These are phyloP conservation scores for Takifugu ocellatus DNA, from an alignment of 2,797 vertebrate genomes.

Conservation along the genomic window DNA sequence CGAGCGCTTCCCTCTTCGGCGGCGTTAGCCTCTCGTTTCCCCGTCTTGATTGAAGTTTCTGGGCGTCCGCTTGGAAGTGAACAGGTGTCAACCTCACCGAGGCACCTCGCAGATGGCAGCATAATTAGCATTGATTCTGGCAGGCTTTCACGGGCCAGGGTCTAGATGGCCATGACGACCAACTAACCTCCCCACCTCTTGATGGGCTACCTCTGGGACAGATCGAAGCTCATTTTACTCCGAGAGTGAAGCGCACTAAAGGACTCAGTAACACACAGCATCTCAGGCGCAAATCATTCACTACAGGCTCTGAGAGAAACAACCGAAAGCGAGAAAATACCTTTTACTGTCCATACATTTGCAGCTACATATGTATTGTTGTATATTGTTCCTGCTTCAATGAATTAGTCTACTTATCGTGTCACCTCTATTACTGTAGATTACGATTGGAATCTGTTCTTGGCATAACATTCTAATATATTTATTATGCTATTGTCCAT, in stretches of 20 bases:
- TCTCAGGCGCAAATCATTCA: constrained; percentile 43
- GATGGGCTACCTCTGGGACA: constrained; percentile 77
- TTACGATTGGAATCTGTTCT: constrained; percentile 9
- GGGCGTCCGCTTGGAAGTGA: constrained; percentile 66
- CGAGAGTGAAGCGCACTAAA: constrained; percentile 49
- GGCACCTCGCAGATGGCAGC: constrained; percentile 77
- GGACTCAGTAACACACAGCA: constrained; percentile 55
- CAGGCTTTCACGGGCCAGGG: constrained; percentile 73
- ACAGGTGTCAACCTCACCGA: constrained; percentile 76
- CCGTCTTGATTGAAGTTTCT: constrained; percentile 66
- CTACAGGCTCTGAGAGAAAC: constrained; percentile 27
- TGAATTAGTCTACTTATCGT: constrained; percentile 3
- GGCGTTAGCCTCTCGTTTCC: constrained; percentile 57
- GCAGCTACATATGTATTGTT: too few species aligned
- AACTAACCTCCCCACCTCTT: constrained; percentile 80
- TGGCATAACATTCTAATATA: too few species aligned
- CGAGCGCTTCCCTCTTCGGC: constrained; percentile 54
- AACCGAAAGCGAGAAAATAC: constrained; percentile 19
- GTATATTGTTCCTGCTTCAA: neutral
- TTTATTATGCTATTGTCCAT: too few species aligned
- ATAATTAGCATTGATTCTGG: constrained; percentile 83
- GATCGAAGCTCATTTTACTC: constrained; percentile 77
- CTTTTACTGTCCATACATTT: neutral
- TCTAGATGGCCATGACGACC: constrained; percentile 77
- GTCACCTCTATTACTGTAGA: neutral